A percentile compares a stretch with the other conserved stretches of the same genome.
phyloP scores from a whole-genome alignment of 2,113 vertebrate species.

The Mus pahari region DNA sequence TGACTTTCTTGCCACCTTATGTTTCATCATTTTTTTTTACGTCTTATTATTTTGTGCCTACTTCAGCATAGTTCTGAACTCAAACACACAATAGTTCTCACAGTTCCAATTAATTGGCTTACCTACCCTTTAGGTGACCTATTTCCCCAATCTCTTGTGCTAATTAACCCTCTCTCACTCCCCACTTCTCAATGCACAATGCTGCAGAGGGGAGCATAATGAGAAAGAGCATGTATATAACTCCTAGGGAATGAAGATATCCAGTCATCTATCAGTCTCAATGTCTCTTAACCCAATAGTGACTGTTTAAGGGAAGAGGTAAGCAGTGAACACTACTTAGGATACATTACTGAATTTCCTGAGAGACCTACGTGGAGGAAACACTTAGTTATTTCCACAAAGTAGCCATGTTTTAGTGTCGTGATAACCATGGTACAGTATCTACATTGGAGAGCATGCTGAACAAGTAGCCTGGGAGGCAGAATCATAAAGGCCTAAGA shows the following conservation, averaged over 20 bases:
- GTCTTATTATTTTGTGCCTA: slow-evolving; percentile 56
- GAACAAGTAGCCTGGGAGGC: background rate
- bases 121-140: slow-evolving; percentile 68
- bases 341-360: background rate
- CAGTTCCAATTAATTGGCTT: slow-evolving; percentile 66
- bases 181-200: slow-evolving; percentile 1
- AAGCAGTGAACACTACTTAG: background rate
- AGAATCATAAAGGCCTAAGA: background rate
- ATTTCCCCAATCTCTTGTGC: slow-evolving; percentile 40
- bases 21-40: slow-evolving; percentile 49
- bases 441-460: background rate
- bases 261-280: background rate
- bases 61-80: slow-evolving; percentile 70
- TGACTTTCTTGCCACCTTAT: background rate
- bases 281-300: background rate
- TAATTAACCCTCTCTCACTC: slow-evolving; percentile 75
- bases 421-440: background rate
- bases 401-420: background rate
- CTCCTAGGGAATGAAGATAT: slow-evolving; percentile 3
- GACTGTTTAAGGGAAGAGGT: background rate
- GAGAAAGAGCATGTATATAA: slow-evolving; percentile 26
- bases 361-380: background rate
- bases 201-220: background rate
- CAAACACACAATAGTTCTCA: slow-evolving; percentile 66
- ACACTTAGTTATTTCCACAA: background rate